These are phyloP conservation scores for Phymastichus coffea DNA, from an alignment of 1,140 invertebrate species.

Conservation along the genomic window DNA sequence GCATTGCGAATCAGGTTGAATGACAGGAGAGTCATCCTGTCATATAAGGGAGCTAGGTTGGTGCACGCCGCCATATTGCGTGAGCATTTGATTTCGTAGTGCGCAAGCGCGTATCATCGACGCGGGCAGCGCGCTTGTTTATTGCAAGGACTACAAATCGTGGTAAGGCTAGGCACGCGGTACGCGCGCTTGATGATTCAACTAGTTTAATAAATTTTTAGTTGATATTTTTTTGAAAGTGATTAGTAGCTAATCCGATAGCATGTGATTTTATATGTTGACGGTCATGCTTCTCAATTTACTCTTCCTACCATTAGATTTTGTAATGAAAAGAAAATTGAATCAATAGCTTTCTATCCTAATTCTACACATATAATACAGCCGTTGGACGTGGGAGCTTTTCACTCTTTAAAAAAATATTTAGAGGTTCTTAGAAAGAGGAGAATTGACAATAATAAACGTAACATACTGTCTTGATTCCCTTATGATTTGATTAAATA, in stretches of 20 bases:
- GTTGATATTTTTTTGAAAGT: slow-evolving; percentile 22
- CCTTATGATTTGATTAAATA: too few relatives aligned
- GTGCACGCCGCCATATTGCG: too few relatives aligned
- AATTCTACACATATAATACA: slow-evolving; percentile 46
- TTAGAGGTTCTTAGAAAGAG: slow-evolving; percentile 31
- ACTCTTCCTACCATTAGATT: slow-evolving; percentile 33
- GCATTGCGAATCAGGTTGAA: slow-evolving; percentile 26
- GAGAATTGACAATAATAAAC: slow-evolving; percentile 26
- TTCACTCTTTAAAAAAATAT: slow-evolving; percentile 38
- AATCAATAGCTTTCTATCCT: slow-evolving; percentile 40
- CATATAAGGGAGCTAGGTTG: too few relatives aligned
- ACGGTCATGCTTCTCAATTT: slow-evolving; percentile 41
- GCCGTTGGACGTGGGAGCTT: slow-evolving; percentile 41
- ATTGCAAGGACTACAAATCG: too few relatives aligned
- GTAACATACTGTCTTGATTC: too few relatives aligned
- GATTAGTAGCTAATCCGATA: slow-evolving; percentile 17
- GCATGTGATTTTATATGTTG: slow-evolving; percentile 34
- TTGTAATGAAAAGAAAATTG: slow-evolving; percentile 37
- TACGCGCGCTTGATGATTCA: too few relatives aligned
- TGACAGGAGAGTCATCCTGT: slow-evolving; percentile 1
- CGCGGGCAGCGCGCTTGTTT: too few relatives aligned
- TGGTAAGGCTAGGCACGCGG: too few relatives aligned
- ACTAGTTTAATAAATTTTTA: slow-evolving; percentile 19
- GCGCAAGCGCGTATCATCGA: too few relatives aligned
- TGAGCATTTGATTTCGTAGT: too few relatives aligned